Conservation (phyloP, 2,797 vertebrate species). For the Syngnathus acus region DNA sequence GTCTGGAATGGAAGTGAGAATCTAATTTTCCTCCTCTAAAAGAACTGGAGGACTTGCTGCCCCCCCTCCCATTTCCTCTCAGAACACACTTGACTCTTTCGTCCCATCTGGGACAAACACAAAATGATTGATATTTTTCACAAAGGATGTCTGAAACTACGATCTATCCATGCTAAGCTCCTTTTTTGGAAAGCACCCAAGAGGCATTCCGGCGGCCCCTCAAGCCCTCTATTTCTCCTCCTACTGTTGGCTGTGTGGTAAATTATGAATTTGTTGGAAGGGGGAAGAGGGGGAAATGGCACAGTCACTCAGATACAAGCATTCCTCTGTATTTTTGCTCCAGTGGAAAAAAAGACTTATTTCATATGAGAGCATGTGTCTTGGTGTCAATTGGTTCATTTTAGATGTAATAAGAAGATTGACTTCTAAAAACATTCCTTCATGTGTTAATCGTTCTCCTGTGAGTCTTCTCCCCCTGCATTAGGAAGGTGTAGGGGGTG, state of each 20-base stretch:
- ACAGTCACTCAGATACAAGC: not conserved
- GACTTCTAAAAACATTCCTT: not conserved
- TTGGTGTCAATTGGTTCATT: not conserved
- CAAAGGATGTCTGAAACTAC: not conserved
- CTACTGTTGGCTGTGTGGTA: slow-evolving; percentile 1
- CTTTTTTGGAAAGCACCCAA: slow-evolving; percentile 40
- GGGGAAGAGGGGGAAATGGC: not conserved
- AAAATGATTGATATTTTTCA: not conserved
- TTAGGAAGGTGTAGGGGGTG: not conserved
- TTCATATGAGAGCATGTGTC: not conserved
- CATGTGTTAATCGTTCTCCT: not conserved
- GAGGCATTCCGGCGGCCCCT: slow-evolving; percentile 15
- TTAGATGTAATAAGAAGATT: not conserved
- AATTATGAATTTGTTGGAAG: not conserved
- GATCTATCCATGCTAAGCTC: slow-evolving; percentile 34
- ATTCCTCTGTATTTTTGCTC: not conserved
- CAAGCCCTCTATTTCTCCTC: not conserved
- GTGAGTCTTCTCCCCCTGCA: not conserved
- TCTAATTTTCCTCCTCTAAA: not conserved
- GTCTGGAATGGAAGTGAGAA: not conserved
- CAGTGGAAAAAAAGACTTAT: not conserved
- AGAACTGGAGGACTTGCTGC: not conserved
- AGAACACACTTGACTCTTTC: not conserved
- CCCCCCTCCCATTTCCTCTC: not conserved
- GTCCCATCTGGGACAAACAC: not conserved